Conservation (phyloP, 2,797 vertebrate genomes). For the Microhierax caerulescens region DNA sequence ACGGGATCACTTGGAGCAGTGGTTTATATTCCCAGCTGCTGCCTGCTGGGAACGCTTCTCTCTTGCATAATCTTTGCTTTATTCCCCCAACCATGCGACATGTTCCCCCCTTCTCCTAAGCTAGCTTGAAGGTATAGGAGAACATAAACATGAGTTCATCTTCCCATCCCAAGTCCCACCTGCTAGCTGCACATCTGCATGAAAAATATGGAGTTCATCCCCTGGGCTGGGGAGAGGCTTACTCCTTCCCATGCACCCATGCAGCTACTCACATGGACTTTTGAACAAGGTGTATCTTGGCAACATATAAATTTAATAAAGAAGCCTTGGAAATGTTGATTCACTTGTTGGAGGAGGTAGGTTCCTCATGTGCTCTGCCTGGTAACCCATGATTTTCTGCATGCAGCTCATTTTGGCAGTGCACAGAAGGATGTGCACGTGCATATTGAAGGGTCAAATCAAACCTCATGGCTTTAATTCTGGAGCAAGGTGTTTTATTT, state of each 20-base stretch:
- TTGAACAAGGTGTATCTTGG: not conserved
- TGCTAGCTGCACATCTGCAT: not conserved
- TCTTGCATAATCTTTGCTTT: not conserved
- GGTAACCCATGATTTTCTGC: not conserved
- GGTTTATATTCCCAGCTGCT: not conserved
- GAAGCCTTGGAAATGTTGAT: not conserved
- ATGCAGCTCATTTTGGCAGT: not conserved
- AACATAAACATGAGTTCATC: not conserved
- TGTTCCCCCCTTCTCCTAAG: not conserved
- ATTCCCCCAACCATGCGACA: fast-evolving
- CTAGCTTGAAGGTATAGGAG: not conserved
- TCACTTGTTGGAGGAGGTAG: not conserved
- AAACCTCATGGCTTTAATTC: not conserved
- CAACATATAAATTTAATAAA: not conserved
- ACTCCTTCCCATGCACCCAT: not conserved
- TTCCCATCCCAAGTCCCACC: not conserved
- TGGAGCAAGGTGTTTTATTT: not conserved
- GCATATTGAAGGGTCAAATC: not conserved
- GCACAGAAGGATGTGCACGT: not conserved
- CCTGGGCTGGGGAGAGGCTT: not conserved
- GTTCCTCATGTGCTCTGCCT: not conserved
- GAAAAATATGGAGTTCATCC: not conserved
- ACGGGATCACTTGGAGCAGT: not conserved
- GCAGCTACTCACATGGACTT: not conserved
- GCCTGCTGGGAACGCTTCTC: not conserved